Evolutionary conservation across 2,113 vertebrate genomes (phyloP), one percentile per base, ranked within the genome.

Genomic region (Leucopsar rothschildi): DNA sequence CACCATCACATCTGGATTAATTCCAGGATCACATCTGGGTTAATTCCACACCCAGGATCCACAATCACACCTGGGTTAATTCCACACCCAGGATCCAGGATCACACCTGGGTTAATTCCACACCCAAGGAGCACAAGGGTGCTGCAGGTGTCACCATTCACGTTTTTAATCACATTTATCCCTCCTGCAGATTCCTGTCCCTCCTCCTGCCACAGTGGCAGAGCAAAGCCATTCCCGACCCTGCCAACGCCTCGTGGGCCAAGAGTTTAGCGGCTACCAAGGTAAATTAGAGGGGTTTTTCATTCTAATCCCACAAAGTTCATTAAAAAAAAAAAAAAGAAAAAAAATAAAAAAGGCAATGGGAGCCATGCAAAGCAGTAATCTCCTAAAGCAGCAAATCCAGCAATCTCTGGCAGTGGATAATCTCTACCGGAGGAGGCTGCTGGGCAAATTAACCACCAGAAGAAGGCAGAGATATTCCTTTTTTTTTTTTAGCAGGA

Each of bases 221-320:
- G 5, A 80, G 80, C 89, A 93, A 94, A 95, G 75, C 95, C 56
- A 92, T 98, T 40, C 98, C 98, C 16, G 98, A 98, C 73, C 98
- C 98, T 7, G 98, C 98, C 3, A 98, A 98, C 0, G 98, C 98
- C 16, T 57, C 80, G 0, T 98, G 98, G 97, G 98, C 96, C 33
- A 98, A 94, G 91, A 95, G 90, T 12, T 93, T 93, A 22, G 6
- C 3, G 3, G 37, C 83, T 4, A 0, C 20, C 31, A 79, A 97
- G 98, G 98, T 98, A 97, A 97, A 64, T 5, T 1, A 55, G 23
- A 11, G 14, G 13, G n/a, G 12, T 1, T 19, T 28, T 33, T 2
- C 17, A 15, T 83, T 15, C 65, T 73, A 63, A 88, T 35, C 50
- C 72, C 59, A 17, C 16, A 39, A 1, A 40, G 19, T n/a, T 40